phyloP scores from a whole-genome alignment of 2,888 invertebrate species.

The Eupithecia tripunctaria region DNA sequence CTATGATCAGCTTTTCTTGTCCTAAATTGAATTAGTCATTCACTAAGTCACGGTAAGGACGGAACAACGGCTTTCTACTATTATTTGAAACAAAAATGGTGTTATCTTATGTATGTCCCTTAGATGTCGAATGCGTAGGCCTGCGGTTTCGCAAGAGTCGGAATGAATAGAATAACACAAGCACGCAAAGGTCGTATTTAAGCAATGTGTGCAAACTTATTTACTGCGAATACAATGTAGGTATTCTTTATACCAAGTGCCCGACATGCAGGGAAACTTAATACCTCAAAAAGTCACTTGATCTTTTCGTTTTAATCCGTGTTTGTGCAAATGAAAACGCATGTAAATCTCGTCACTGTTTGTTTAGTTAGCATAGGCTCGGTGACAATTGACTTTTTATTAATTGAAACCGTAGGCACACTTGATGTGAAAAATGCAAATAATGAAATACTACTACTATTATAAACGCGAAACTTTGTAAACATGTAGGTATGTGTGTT shows the following conservation, averaged over 20 bases:
- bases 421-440: too few species aligned
- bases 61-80: not conserved
- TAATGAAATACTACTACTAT: too few species aligned
- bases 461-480: too few species aligned
- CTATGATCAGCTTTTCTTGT: not conserved
- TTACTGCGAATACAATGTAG: too few species aligned
- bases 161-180: slow-evolving; percentile 29
- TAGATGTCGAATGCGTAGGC: slow-evolving; percentile 22
- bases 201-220: not conserved
- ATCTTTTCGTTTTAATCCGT: not conserved
- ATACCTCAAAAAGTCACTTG: not conserved
- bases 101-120: not conserved
- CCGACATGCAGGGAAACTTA: not conserved
- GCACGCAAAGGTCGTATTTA: slow-evolving; percentile 5
- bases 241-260: too few species aligned
- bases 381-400: too few species aligned
- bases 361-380: not conserved
- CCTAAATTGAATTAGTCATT: not conserved
- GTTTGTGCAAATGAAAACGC: not conserved
- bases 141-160: slow-evolving; percentile 34
- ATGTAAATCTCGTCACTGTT: not conserved
- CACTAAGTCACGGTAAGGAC: not conserved
- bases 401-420: too few species aligned
- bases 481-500: too few species aligned
- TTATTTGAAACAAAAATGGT: not conserved